These are phyloP conservation scores for Danaus melanippus DNA, from an alignment of 1,140 invertebrate genomes.

Conservation along the genomic window DNA sequence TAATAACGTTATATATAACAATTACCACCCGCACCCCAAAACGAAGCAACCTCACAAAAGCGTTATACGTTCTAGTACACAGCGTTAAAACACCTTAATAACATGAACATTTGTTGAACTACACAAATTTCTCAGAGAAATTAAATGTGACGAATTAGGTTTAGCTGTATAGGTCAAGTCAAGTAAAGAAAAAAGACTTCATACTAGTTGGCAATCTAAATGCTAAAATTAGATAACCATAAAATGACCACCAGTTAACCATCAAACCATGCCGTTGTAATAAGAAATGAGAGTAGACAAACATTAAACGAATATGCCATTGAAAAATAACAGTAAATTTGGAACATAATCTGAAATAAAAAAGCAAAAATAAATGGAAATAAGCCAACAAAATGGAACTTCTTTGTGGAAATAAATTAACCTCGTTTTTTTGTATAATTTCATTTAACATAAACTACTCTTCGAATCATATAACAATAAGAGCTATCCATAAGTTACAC, in stretches of 20 bases:
- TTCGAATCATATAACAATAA: no score
- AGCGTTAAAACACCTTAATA: constrained; percentile 21
- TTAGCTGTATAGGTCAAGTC: constrained; percentile 17
- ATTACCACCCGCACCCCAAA: constrained; percentile 15
- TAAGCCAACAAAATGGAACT: constrained; percentile 5
- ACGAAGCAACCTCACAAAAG: constrained; percentile 4
- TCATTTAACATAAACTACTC: no score
- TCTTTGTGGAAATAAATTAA: not conserved
- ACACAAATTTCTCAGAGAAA: constrained; percentile 15
- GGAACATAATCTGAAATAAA: constrained; percentile 3
- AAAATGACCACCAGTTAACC: constrained; percentile 3
- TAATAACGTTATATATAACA: constrained; percentile 18
- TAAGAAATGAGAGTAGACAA: constrained; percentile 7
- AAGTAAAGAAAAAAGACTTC: constrained; percentile 11
- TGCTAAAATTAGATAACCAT: constrained; percentile 2
- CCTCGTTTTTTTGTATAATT: not conserved
- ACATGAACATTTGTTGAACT: constrained; percentile 16
- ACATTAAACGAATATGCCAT: constrained; percentile 4
- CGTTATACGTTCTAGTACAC: constrained; percentile 18
- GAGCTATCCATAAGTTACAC: no score
- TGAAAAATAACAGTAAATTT: constrained; percentile 1
- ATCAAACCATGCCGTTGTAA: constrained; percentile 1
- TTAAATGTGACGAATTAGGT: constrained; percentile 25
- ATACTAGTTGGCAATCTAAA: constrained; percentile 9
- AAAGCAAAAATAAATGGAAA: constrained; percentile 2